Evolutionary conservation across 2,113 vertebrate species (phyloP).

Genomic region (Monarcha castaneiventris): DNA sequence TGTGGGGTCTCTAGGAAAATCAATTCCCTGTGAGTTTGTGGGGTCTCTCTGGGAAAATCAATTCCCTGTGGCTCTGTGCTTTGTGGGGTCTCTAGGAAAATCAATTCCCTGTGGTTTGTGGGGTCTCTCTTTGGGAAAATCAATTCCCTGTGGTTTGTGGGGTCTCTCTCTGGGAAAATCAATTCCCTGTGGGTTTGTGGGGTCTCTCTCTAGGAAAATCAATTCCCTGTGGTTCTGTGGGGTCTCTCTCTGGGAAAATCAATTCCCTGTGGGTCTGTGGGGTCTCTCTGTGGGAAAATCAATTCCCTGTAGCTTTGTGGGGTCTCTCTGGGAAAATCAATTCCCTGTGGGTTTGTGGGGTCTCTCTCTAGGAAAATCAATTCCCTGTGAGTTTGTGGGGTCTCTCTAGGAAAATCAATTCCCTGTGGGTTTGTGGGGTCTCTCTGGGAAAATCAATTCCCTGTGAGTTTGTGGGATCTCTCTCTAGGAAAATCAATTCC

Average conservation of each 20-base stretch:
- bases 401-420: neutral
- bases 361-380: neutral
- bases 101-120: no score
- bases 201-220: neutral
- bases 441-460: no score
- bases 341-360: no score
- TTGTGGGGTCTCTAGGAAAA: no score
- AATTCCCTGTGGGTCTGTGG: no score
- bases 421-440: no score
- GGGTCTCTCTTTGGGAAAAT: neutral
- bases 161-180: neutral
- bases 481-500: no score
- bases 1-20: neutral
- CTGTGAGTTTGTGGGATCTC: accelerated
- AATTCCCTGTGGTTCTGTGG: no score
- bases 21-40: neutral
- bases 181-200: neutral
- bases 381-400: neutral
- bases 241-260: no score
- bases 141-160: no score
- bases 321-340: neutral
- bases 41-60: neutral
- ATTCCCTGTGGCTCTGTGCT: no score
- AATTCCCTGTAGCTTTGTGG: no score
- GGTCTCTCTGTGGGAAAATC: neutral